These are phyloP conservation scores for Oscheius sp. DNA, from an alignment of 2,888 invertebrate species.

Conservation along the genomic window DNA sequence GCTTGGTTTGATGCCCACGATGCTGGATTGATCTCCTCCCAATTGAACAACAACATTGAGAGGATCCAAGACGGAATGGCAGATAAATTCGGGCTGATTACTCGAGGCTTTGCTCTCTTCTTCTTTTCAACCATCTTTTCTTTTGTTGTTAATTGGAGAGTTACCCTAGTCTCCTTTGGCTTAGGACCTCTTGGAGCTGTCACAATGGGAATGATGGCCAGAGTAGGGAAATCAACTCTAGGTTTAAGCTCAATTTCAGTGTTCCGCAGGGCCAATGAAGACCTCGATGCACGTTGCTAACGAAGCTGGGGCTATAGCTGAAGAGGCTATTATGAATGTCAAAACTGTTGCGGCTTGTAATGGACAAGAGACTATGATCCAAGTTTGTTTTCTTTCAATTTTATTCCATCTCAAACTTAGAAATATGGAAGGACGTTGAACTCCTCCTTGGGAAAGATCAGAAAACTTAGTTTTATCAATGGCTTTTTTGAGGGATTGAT, in stretches of 20 bases:
- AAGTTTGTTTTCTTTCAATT: constrained; percentile 28
- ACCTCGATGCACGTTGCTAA: constrained; percentile 34
- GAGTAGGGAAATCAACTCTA: constrained; percentile 30
- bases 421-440: constrained; percentile 17
- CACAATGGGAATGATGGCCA: constrained; percentile 47
- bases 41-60: constrained; percentile 38
- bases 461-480: constrained; percentile 18
- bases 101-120: constrained; percentile 53
- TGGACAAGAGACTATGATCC: constrained; percentile 48
- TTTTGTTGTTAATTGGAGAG: constrained; percentile 46
- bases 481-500: constrained; percentile 31
- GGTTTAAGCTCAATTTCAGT: constrained; percentile 4
- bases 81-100: constrained; percentile 47
- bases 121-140: constrained; percentile 44
- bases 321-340: constrained; percentile 52
- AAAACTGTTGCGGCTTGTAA: constrained; percentile 54
- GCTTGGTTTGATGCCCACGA: constrained; percentile 41
- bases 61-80: constrained; percentile 35
- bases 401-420: background rate
- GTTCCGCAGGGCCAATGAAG: constrained; percentile 32
- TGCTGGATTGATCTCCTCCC: constrained; percentile 46
- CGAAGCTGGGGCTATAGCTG: constrained; percentile 41
- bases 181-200: constrained; percentile 51
- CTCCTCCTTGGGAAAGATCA: background rate
- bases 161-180: constrained; percentile 45